Base-by-base conservation (phyloP, 1,140 invertebrate species). In the Drosophila lacertosa region DNA sequence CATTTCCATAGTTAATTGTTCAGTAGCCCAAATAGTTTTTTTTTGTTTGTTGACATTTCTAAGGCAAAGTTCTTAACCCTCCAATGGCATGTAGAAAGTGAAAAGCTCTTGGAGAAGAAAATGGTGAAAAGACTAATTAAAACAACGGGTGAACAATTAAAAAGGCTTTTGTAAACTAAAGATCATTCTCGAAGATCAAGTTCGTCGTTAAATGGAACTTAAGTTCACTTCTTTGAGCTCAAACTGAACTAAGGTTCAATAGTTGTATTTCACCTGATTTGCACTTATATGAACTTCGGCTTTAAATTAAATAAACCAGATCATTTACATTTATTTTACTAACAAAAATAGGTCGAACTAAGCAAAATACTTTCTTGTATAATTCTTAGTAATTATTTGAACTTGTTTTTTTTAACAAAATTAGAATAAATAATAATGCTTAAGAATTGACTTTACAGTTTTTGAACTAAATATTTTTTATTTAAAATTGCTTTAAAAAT, bases 1-100 rank as follows among this genome's bases (percentile, higher is more conserved):
- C 48, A 86, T 88, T 86, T 88, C 54, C 62, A 88, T 86, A 77
- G 24, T 77, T 81, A 74, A 88, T 86, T 86, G 39, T 60, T 16
- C 13, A 35, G 16, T 24, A 33, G 59, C 26, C 32, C 32, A 35
- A 3, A 35, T 35, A 29, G 10, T 20, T 6, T 5, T 33, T 33
- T n/a, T n/a, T 6, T 26, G 22, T 18, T 44, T 4, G 2, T 10
- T 29, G 62, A 73, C 58, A 77, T 73, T 79, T 57, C 18, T 29
- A n/a, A 24, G 58, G 33, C 20, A 74, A 60, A 66, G 47, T 77
- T 77, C 63, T 70, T 29, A n/a, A 33, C 2, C 24, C n/a, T 11
- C 40, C n/a, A n/a, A n/a, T n/a, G 35, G 10, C 20, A 51, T 48
- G 26, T 55, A 40, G 53, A 79, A 79, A 74, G 71, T 71, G 62